Evolutionary conservation across 2,113 vertebrate genomes (phyloP).

Genomic region (Strix uralensis): DNA sequence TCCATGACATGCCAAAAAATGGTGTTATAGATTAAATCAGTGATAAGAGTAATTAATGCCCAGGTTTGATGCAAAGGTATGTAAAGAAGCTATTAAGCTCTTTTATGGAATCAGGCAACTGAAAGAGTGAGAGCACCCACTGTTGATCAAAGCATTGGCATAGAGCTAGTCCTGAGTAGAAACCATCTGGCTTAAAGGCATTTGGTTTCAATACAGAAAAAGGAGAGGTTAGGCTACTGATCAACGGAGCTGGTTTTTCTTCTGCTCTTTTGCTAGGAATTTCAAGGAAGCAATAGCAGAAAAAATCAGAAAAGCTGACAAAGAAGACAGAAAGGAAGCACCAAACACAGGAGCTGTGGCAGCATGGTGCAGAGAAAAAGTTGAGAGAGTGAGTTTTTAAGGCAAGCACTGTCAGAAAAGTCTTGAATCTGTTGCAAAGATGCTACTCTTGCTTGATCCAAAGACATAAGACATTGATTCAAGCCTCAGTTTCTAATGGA

Average conservation of each 20-base stretch:
- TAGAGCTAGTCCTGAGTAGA: background rate
- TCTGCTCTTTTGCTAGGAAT: background rate
- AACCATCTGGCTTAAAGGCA: background rate
- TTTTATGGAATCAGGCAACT: background rate
- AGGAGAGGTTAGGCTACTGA: background rate
- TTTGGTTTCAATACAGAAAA: background rate
- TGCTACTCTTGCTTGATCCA: background rate
- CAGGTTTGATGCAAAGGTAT: background rate
- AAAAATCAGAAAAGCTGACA: background rate
- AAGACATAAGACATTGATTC: background rate
- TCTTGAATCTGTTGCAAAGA: conserved; percentile 24
- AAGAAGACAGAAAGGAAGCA: background rate
- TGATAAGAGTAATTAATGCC: background rate
- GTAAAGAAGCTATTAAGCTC: background rate
- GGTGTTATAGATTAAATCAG: background rate
- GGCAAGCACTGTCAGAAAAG: background rate
- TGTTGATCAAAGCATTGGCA: background rate
- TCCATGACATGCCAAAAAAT: background rate
- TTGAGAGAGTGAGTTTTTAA: background rate
- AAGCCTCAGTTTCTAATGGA: background rate
- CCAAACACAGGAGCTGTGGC: background rate
- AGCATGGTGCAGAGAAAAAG: background rate
- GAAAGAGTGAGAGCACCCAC: background rate
- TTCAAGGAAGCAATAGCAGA: background rate
- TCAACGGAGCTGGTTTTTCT: background rate